Base-by-base conservation (phyloP, 2,888 invertebrate species). In the Conus canariensis region DNA sequence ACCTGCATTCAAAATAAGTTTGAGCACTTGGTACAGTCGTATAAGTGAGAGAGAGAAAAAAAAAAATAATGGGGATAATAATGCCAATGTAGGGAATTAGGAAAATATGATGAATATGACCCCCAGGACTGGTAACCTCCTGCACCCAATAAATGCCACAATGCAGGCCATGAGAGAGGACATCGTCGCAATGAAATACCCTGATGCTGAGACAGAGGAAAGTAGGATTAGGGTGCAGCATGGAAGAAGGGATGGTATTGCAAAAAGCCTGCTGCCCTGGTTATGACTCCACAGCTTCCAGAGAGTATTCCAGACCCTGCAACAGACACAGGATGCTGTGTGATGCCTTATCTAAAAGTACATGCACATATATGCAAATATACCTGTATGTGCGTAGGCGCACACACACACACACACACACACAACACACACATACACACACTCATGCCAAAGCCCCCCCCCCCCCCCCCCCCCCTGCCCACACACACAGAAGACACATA, bases 201-300 rank as follows among this genome's bases (percentile, higher is more conserved):
- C 82, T 83, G 82, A 83, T 9, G 45, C 8, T 45, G 45, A 80
- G 45, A 80, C 30, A 30, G 80, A 80, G 22, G 30, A 59, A 10
- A 59, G 25, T 12, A 30, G 30, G 64, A 16, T 7, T 16, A 19
- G 25, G 5, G 77, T 80, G 59, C 12, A 22, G 25, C 88, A 64
- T 16, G 5, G 64, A 8, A 60, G 64, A 59, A 14, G 22, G 8
- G 45, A 58, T 22, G 30, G 45, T 16, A 85, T 22, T 70, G 85
- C 58, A 56, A 45, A 60, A 70, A 16, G 64, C 16, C 64, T 64
- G 19, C 14, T 74, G 30, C n/a, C 58, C 12, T 25, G 56, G 86
- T 74, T 25, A 67, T 3, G 67, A 90, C n/a, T 89, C 89, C n/a
- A 89, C 85, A 10, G 82, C 89, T 64, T 89, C 89, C 85, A 67